phyloP scores from a whole-genome alignment of 2,888 invertebrate genomes.

The Sesia bembeciformis region DNA sequence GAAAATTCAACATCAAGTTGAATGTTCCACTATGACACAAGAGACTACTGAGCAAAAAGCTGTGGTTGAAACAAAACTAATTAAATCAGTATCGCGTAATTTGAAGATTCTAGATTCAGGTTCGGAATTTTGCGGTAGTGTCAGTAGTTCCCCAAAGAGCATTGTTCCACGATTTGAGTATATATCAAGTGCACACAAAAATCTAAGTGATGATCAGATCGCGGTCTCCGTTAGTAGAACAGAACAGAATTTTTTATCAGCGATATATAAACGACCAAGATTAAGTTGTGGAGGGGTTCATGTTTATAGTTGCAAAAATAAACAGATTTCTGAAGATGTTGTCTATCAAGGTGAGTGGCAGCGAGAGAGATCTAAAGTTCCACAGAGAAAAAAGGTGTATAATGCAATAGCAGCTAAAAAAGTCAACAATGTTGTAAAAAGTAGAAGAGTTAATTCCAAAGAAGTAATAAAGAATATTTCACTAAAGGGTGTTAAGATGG shows the following conservation, averaged over 20 bases:
- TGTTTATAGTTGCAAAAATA: constrained; percentile 54
- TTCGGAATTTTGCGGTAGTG: constrained; percentile 22
- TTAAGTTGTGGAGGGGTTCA: constrained; percentile 47
- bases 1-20: constrained; percentile 9
- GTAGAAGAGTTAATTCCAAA: constrained; percentile 12
- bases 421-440: constrained; percentile 6
- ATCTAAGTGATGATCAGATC: constrained; percentile 17
- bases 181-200: constrained; percentile 8
- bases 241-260: constrained; percentile 8
- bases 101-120: constrained; percentile 24
- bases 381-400: constrained; percentile 19
- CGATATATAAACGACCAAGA: constrained; percentile 21
- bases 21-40: constrained; percentile 18
- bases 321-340: constrained; percentile 44
- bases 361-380: constrained; percentile 11
- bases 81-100: constrained; percentile 20
- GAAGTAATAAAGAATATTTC: neutral
- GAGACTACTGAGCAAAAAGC: constrained; percentile 1
- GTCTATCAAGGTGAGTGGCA: constrained; percentile 63
- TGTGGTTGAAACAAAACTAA: constrained; percentile 16
- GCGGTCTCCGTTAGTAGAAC: constrained; percentile 13
- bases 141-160: constrained; percentile 10
- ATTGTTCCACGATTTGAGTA: constrained; percentile 1
- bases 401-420: constrained; percentile 5
- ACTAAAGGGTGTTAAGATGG: neutral